Conservation (phyloP, 2,888 invertebrate genomes). For the Pheosia tremula region DNA sequence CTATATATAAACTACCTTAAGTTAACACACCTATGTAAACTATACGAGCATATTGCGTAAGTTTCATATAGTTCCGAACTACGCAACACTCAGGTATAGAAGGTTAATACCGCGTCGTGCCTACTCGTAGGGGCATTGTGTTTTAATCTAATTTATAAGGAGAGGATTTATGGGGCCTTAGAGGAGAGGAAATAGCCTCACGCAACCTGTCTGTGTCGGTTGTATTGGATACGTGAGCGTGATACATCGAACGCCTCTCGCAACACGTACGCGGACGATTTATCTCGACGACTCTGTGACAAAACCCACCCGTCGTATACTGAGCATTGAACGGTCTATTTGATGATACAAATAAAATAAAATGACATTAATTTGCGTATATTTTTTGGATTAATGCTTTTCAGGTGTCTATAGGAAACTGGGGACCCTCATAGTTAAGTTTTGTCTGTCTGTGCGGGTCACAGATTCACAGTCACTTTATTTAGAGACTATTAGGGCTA, state of each 20-base stretch:
- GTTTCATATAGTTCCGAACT: slow-evolving; percentile 30
- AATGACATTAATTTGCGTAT: background rate
- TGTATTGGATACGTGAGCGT: slow-evolving; percentile 70
- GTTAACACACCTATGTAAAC: background rate
- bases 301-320: slow-evolving; percentile 35
- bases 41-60: slow-evolving; percentile 13
- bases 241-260: slow-evolving; percentile 62
- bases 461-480: too few relatives aligned
- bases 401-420: too few relatives aligned
- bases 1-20: slow-evolving; percentile 9
- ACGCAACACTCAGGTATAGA: slow-evolving; percentile 29
- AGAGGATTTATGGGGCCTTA: slow-evolving; percentile 67
- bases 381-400: too few relatives aligned
- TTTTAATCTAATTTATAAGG: slow-evolving; percentile 73
- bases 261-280: slow-evolving; percentile 63
- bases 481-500: too few relatives aligned
- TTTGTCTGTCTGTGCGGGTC: too few relatives aligned
- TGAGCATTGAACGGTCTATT: background rate
- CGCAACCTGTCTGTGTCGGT: slow-evolving; percentile 65
- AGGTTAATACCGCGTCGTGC: slow-evolving; percentile 42
- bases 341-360: background rate
- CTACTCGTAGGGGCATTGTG: slow-evolving; percentile 49
- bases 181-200: slow-evolving; percentile 66
- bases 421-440: too few relatives aligned
- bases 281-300: slow-evolving; percentile 60